Evolutionary conservation across 2,113 vertebrate genomes (phyloP), one percentile per base, ranked within the genome.

Genomic region (Pseudopipra pipra): DNA sequence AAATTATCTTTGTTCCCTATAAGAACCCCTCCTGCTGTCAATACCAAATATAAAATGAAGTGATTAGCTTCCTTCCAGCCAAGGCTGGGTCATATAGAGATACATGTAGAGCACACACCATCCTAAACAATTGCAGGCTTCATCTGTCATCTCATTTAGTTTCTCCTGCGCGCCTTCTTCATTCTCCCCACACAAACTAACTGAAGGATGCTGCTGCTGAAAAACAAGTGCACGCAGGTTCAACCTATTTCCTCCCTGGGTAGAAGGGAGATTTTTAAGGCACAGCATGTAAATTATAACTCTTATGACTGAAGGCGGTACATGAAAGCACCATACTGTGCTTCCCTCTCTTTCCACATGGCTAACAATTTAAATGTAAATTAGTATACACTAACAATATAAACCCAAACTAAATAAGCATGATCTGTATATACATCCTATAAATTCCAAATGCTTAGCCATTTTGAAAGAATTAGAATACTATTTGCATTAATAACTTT

Each of bases 361-460:
- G 89, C 63, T 84, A 97, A 96, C 94, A 96, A 98, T 98, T 92
- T 97, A 97, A 97, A 97, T 97, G 91, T 89, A 97, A 97, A 98
- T 97, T 73, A 94, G 93, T 80, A 89, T 54, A 96, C 75, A 92
- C 25, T 74, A 96, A 67, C 67, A 87, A 85, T 78, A 65, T 62
- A 84, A 96, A 85, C 67, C 16, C 70, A 87, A 89, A 81, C 39
- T 67, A 93, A 89, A 37, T 52, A 85, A 95, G 79, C 37, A 47
- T 35, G 82, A 90, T 67, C 77, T 71, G 35, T 35, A 81, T n/a
- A 49, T 33, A 31, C 28, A 55, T 41, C 75, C 66, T 93, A 52
- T 56, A 81, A 92, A 91, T 75, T 85, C 61, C 54, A 95, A 90
- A 63, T 21, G 7, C 82, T 95, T 39, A 74, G 49, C 16, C 33